Base-by-base conservation (phyloP, 2,797 vertebrate species). In the Lagorchestes hirsutus region DNA sequence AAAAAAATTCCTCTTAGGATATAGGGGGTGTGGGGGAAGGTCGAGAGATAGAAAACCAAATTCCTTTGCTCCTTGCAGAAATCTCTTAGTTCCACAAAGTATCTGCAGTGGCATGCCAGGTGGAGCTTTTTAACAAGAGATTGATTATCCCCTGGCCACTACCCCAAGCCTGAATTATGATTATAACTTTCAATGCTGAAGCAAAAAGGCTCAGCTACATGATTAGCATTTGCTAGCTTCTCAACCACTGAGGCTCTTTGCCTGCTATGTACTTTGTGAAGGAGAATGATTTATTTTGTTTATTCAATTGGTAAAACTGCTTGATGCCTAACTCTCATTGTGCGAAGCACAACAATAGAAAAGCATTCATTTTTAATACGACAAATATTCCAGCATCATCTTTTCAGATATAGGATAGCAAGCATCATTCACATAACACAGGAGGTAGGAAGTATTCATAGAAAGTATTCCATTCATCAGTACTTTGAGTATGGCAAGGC, bases 1-100 rank as follows among this genome's bases (percentile, higher is more conserved):
- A 97, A 40, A 98, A 90, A 74, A 13, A 92, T 97, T 95, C 92
- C 94, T 95, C 95, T 93, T 67, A 92, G 97, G 96, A 96, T 93
- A 96, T 28, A 94, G 96, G 91, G 31, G 57, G 13, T 5, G 59
- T 34, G 59, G 34, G 24, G 28, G 18, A 2, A 91, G 93, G 95
- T 24, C n/a, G 34, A 40, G 95, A 56, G 59, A 92, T 74, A 56
- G 90, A 95, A 96, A 96, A 93, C 28, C 29, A 91, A 27, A 96
- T 95, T 95, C 93, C 93, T 94, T 90, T 91, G 94, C 13, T 93
- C 46, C 92, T 96, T 95, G 97, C 93, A 96, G 95, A 96, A 90
- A 93, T 96, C 93, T 90, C 13, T 94, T 55, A 58, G 0, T 96
- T 93, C 96, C 92, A 93, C 54, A 91, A 46, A 90, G 50, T 5